Percentiles rank a stretch among this genome's conserved stretches.
These are phyloP conservation scores for Polymixis lichenea DNA, from an alignment of 2,888 invertebrate genomes.

Conservation along the genomic window DNA sequence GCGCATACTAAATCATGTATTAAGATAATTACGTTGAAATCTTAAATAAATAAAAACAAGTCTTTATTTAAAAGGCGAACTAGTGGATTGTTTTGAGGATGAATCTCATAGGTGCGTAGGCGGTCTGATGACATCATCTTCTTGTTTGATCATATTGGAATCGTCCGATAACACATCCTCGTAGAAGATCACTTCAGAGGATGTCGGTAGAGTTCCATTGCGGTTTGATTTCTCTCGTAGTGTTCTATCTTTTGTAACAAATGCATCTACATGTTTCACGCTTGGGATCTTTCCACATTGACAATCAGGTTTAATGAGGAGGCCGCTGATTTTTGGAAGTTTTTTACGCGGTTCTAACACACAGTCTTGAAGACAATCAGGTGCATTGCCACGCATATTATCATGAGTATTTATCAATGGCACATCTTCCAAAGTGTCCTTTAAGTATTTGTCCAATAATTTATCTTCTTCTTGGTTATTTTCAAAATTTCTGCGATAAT, in stretches of 20 bases:
- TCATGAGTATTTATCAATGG: slow-evolving; percentile 31
- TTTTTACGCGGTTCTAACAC: slow-evolving; percentile 29
- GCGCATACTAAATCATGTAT: background rate
- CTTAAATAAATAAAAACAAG: slow-evolving; percentile 2
- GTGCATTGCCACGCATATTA: slow-evolving; percentile 20
- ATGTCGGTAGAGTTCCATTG: slow-evolving; percentile 18
- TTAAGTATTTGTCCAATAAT: slow-evolving; percentile 60
- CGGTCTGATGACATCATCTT: slow-evolving; percentile 43
- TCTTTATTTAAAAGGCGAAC: background rate
- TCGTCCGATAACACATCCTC: slow-evolving; percentile 55
- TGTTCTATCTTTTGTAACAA: slow-evolving; percentile 40
- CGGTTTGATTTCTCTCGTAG: slow-evolving; percentile 36
- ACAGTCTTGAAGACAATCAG: slow-evolving; percentile 66
- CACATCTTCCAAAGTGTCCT: slow-evolving; percentile 56
- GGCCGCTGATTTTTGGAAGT: background rate
- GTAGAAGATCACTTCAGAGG: slow-evolving; percentile 56
- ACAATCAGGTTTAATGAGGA: slow-evolving; percentile 57
- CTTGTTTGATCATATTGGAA: slow-evolving; percentile 23
- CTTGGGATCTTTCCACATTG: slow-evolving; percentile 54
- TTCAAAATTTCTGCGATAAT: slow-evolving; percentile 27
- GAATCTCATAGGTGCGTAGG: slow-evolving; percentile 31
- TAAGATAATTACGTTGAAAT: background rate
- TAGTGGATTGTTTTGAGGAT: slow-evolving; percentile 41
- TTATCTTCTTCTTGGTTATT: slow-evolving; percentile 56
- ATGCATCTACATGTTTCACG: slow-evolving; percentile 35